Evolutionary conservation across 2,888 invertebrate species (phyloP).

Genomic region (Idaea dimidiata): DNA sequence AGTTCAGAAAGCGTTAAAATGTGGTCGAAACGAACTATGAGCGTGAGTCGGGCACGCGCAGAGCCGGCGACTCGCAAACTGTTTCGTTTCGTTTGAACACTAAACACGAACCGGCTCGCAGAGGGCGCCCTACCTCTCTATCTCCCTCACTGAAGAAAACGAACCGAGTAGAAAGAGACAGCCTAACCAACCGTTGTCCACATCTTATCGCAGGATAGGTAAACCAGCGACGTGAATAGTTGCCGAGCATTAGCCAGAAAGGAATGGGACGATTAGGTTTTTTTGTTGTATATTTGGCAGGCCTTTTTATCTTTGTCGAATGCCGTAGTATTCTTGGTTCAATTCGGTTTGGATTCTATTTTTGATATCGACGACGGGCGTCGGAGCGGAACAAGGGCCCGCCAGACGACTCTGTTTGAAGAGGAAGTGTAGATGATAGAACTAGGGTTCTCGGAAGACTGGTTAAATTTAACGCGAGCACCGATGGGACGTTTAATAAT

Average conservation of each 20-base stretch:
- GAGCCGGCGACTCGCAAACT: slow-evolving; percentile 79
- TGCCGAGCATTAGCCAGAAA: slow-evolving; percentile 67
- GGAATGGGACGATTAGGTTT: slow-evolving; percentile 66
- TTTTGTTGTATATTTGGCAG: slow-evolving; percentile 71
- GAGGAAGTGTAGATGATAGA: slow-evolving; percentile 49
- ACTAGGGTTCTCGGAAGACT: slow-evolving; percentile 51
- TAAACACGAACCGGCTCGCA: slow-evolving; percentile 73
- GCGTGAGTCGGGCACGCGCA: slow-evolving; percentile 69
- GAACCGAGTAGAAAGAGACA: slow-evolving; percentile 56
- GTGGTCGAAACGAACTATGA: slow-evolving; percentile 69
- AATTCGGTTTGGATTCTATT: slow-evolving; percentile 63
- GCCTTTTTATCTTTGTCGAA: slow-evolving; percentile 62
- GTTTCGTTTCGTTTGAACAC: slow-evolving; percentile 67
- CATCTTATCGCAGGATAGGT: slow-evolving; percentile 76
- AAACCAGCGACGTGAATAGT: slow-evolving; percentile 73
- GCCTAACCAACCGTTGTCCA: slow-evolving; percentile 49
- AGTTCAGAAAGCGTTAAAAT: slow-evolving; percentile 57
- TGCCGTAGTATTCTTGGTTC: slow-evolving; percentile 42
- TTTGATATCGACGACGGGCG: slow-evolving; percentile 49
- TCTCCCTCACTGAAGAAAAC: slow-evolving; percentile 63
- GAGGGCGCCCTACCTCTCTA: slow-evolving; percentile 68
- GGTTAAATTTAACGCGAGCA: slow-evolving; percentile 41
- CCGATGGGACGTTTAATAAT: slow-evolving; percentile 32
- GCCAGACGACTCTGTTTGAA: slow-evolving; percentile 44
- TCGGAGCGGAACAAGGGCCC: slow-evolving; percentile 45